Percentiles rank a stretch among this genome's conserved stretches.
These are phyloP conservation scores for Hyperopisus bebe DNA, from an alignment of 2,113 vertebrate species.

Conservation along the genomic window DNA sequence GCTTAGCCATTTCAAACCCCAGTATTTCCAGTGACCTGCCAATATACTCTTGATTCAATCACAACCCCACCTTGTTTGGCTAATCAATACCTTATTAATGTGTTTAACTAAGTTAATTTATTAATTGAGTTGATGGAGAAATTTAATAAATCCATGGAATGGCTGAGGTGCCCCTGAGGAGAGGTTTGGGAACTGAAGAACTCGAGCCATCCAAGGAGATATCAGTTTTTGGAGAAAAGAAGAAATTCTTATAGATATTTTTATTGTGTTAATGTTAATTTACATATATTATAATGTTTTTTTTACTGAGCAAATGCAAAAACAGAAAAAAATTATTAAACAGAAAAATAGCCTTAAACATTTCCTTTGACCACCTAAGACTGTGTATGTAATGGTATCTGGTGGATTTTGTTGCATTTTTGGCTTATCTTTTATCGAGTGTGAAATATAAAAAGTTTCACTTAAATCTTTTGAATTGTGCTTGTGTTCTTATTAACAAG, in stretches of 20 bases:
- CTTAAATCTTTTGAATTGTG: not conserved
- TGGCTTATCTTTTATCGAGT: not conserved
- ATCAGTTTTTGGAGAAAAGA: not conserved
- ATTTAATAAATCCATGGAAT: not conserved
- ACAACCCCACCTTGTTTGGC: not conserved
- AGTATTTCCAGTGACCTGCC: not conserved
- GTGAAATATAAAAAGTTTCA: not conserved
- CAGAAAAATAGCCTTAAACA: not conserved
- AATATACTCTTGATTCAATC: not conserved
- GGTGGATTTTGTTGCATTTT: not conserved
- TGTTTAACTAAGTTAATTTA: not conserved
- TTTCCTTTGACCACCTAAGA: not conserved
- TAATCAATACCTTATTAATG: not conserved
- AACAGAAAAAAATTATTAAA: not conserved
- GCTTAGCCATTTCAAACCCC: not conserved
- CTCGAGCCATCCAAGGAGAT: not conserved
- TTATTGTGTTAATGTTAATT: not conserved
- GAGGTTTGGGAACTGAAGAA: not conserved
- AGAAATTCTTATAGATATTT: not conserved
- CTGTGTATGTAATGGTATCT: not conserved
- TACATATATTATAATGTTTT: not conserved
- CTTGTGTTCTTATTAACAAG: not conserved
- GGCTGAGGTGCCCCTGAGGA: not conserved
- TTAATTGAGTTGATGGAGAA: not conserved
- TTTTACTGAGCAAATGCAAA: not conserved